Evolutionary conservation across 2,113 vertebrate species (phyloP).

Genomic region (Zapus hudsonius): DNA sequence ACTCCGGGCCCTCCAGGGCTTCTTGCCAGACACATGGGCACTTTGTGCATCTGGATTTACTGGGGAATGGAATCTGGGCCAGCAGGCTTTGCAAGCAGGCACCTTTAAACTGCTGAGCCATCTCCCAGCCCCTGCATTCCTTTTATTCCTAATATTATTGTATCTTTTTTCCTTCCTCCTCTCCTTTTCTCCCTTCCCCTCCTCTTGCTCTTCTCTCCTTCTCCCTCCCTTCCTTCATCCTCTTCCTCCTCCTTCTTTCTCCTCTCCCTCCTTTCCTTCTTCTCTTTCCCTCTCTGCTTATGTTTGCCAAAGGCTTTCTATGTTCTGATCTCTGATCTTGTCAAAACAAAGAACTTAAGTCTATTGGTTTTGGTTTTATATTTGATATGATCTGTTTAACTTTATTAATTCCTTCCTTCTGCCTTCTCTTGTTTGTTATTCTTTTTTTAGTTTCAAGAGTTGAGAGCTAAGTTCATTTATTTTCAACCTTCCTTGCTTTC

Average conservation of each 20-base stretch:
- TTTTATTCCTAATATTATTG: slow-evolving; percentile 36
- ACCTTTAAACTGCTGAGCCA: too few relatives aligned
- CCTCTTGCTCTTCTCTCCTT: neutral
- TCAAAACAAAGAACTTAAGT: slow-evolving; percentile 57
- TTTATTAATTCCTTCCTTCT: slow-evolving; percentile 69
- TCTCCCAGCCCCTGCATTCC: too few relatives aligned
- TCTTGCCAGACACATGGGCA: too few relatives aligned
- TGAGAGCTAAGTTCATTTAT: slow-evolving; percentile 45
- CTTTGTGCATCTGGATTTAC: too few relatives aligned
- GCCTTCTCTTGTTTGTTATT: slow-evolving; percentile 48
- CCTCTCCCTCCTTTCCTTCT: too few relatives aligned
- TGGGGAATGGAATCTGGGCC: too few relatives aligned
- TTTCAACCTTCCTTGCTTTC: slow-evolving; percentile 43
- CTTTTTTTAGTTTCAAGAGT: slow-evolving; percentile 36
- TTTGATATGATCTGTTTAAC: slow-evolving; percentile 56
- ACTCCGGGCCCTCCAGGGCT: too few relatives aligned
- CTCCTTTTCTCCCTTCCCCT: too few relatives aligned
- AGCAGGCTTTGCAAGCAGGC: too few relatives aligned
- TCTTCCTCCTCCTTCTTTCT: neutral
- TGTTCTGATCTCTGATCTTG: slow-evolving; percentile 59
- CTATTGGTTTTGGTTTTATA: slow-evolving; percentile 50
- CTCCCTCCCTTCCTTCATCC: too few relatives aligned
- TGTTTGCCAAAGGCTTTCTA: slow-evolving; percentile 63
- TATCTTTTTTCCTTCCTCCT: slow-evolving; percentile 16
- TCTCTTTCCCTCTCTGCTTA: neutral